Conservation (phyloP, 2,797 vertebrate genomes). For the Eutrigla gurnardus region DNA sequence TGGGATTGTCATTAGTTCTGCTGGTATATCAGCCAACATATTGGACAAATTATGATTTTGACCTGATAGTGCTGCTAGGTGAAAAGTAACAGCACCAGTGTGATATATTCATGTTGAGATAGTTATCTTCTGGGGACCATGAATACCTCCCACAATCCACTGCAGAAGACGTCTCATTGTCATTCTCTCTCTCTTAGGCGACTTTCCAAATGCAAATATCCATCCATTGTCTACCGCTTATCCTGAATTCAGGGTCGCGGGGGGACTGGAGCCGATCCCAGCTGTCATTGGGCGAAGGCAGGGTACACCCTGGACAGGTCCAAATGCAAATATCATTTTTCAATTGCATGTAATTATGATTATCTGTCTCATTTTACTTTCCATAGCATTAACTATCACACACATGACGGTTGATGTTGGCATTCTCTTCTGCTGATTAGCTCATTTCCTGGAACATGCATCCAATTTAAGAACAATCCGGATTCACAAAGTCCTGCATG, state of each 20-base stretch:
- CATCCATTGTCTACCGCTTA: no score
- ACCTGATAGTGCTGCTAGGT: no score
- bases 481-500: not conserved
- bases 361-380: not conserved
- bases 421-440: not conserved
- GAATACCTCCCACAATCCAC: not conserved
- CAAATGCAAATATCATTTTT: not conserved
- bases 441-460: not conserved
- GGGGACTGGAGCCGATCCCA: no score
- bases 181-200: no score
- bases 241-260: no score
- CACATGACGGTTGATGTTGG: not conserved
- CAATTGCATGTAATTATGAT: not conserved
- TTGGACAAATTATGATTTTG: conserved; percentile 1
- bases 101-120: no score
- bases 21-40: not conserved
- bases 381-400: not conserved
- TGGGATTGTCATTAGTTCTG: not conserved
- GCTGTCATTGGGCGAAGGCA: no score
- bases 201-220: not conserved
- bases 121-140: not conserved
- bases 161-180: not conserved
- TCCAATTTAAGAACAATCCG: not conserved
- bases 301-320: no score
- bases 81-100: no score